Conservation (phyloP, 2,113 vertebrate genomes). For the Heterotilapia buettikoferi region DNA sequence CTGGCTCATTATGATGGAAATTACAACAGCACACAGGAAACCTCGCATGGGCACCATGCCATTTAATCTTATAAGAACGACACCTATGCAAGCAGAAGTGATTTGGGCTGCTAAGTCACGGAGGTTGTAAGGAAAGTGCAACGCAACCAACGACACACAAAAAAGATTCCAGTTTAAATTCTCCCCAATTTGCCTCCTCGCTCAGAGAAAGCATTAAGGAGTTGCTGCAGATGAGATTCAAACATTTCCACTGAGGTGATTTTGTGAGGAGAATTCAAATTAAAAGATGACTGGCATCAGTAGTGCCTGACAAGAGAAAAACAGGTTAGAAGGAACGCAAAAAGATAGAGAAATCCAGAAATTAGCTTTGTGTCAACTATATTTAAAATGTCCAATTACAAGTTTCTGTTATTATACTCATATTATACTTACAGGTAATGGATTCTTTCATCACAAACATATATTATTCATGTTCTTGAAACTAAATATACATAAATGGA, state of each 20-base stretch:
- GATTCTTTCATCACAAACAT: background rate
- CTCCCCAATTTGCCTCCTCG: background rate
- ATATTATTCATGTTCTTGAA: background rate
- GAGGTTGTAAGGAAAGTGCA: background rate
- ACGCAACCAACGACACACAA: background rate
- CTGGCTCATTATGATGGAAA: slow-evolving; percentile 19
- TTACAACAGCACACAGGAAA: background rate
- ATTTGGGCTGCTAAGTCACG: background rate
- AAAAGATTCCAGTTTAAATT: slow-evolving; percentile 1
- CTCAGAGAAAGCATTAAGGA: background rate
- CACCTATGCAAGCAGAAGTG: background rate
- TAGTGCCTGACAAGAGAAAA: background rate
- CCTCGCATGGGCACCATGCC: background rate
- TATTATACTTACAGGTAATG: background rate
- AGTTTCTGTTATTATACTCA: background rate
- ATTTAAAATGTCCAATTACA: background rate
- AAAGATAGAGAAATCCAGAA: background rate
- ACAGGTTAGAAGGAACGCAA: background rate
- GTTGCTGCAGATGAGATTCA: background rate
- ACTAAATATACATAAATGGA: background rate
- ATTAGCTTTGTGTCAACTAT: background rate
- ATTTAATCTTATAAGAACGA: background rate
- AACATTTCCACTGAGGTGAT: background rate
- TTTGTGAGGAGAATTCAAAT: background rate
- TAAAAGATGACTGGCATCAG: background rate